Base-by-base conservation (phyloP, 2,888 invertebrate species). In the Frankliniella intonsa region DNA sequence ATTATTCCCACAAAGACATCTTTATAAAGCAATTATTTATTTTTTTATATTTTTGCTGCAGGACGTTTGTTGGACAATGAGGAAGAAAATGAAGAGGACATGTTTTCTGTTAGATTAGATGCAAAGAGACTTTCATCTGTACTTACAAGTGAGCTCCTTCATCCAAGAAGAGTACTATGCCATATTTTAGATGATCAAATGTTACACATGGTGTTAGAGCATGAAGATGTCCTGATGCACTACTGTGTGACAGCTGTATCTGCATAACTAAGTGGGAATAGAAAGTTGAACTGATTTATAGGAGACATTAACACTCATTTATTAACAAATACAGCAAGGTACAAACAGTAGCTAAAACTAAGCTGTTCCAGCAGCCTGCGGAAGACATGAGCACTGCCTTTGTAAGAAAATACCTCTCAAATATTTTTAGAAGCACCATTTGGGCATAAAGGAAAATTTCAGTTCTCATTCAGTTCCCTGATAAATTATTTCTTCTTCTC, bases 71-170 rank as follows among this genome's bases (percentile, higher is more conserved):
- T n/a, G 5, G 27, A 90, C 82, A 89, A 89, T 0, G 89, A 90
- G 85, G 87, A 88, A 0, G 89, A 89, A 80, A 87, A 88, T 0
- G 89, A 90, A 85, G 87, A 87, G 0, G 88, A 89, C 0, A 69
- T 69, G 69, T 69, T 69, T 69, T 69, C 69, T 22, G 93, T 93
- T 82, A 89, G 91, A 19, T 91, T 97, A 5, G 96, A 96, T 86
- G 92, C 95, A 0, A 93, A 94, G 85, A 95, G 94, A 86, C 91
- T 96, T 79, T 90, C 94, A 0, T 92, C 93, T 88, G 96, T 97
- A 85, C 89, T 97, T 9, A 91, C 92, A 76, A 94, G 95, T 22
- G 93, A 96, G 84, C 93, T 94, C 85, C 90, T 96, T 81, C 92
- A 92, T 83, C 94, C 94, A 80, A 91, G 91, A 81, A 90, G 90